Evolutionary conservation across 2,113 vertebrate genomes (phyloP).

Genomic region (Tamias sibiricus): DNA sequence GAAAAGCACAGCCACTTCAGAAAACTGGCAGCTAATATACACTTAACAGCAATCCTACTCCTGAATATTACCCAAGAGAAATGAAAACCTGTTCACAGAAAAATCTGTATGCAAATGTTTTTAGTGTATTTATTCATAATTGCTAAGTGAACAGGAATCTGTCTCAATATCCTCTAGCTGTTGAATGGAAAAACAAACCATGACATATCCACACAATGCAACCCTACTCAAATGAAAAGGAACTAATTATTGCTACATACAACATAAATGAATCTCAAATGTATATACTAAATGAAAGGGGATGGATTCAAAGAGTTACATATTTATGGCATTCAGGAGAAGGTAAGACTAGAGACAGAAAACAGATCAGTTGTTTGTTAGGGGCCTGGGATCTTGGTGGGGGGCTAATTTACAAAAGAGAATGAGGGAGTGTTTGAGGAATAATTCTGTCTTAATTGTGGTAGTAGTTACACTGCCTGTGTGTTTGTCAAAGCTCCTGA

Average conservation of each 20-base stretch:
- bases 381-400: not conserved
- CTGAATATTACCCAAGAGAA: not conserved
- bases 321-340: not conserved
- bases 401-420: not conserved
- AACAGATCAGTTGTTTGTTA: not conserved
- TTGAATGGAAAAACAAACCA: not conserved
- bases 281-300: not conserved
- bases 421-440: not conserved
- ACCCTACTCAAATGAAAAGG: not conserved
- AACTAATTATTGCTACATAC: not conserved
- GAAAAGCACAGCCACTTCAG: not conserved
- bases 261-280: not conserved
- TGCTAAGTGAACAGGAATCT: not conserved
- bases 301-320: not conserved
- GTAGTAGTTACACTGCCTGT: not conserved
- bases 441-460: not conserved
- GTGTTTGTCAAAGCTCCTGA: not conserved
- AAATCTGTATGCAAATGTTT: not conserved
- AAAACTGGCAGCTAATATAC: not conserved
- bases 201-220: not conserved
- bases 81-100: not conserved
- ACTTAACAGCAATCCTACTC: not conserved
- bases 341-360: not conserved
- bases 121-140: slow-evolving; percentile 14
- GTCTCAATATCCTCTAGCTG: not conserved